phyloP scores from a whole-genome alignment of 2,797 vertebrate genomes.

The Molossus alvarezi region DNA sequence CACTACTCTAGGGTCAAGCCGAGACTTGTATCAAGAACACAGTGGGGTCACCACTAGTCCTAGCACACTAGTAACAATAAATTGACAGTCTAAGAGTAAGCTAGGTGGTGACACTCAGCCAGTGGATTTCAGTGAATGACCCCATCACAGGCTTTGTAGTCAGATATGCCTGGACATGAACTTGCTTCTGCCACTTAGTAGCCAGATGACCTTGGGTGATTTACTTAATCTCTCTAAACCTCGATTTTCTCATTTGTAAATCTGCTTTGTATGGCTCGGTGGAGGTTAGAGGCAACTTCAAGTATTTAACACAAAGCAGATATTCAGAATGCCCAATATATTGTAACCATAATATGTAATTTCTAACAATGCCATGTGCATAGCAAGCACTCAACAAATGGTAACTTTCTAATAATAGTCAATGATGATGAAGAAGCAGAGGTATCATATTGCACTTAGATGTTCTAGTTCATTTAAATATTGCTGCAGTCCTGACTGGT shows the following conservation, averaged over 20 bases:
- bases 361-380: background rate
- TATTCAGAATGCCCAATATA: background rate
- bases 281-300: constrained; percentile 17
- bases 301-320: background rate
- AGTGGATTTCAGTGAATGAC: background rate
- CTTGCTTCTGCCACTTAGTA: background rate
- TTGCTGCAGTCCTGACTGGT: background rate
- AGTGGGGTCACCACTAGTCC: background rate
- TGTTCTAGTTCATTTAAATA: constrained; percentile 27
- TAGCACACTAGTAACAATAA: background rate
- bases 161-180: background rate
- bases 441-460: background rate
- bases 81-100: background rate
- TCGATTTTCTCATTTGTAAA: background rate
- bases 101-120: background rate
- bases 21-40: constrained; percentile 2
- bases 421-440: constrained; percentile 3
- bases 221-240: constrained; percentile 28
- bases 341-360: background rate
- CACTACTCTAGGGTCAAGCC: background rate
- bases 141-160: background rate
- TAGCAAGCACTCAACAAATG: background rate
- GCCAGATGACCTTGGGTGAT: background rate
- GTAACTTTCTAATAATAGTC: background rate
- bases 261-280: background rate